A percentile compares a stretch with the other conserved stretches of the same genome.
Conservation (phyloP, 2,888 invertebrate species). For the Eurois occulta region DNA sequence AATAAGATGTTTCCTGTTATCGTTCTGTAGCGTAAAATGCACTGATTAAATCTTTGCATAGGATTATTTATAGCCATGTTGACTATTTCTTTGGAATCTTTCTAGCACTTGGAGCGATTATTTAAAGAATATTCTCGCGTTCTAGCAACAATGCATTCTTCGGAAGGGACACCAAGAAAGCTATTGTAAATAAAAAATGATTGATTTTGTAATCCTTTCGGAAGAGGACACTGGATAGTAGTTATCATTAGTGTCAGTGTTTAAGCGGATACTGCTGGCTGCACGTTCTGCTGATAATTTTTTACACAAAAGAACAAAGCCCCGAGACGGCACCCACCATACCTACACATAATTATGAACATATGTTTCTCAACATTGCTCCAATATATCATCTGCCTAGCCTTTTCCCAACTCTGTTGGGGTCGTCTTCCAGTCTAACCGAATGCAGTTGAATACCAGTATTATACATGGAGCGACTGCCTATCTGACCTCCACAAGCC, state of each 20-base stretch:
- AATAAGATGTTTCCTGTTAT: constrained; percentile 30
- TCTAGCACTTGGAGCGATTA: not conserved
- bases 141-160: not conserved
- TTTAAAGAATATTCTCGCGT: not conserved
- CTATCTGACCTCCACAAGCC: no score
- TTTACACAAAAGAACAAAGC: not conserved
- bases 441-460: no score
- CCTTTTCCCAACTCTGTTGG: no score
- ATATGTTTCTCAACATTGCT: not conserved
- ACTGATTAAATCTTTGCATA: constrained; percentile 12
- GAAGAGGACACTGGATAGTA: not conserved
- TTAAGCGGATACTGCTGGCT: constrained; percentile 23
- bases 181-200: not conserved
- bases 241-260: constrained; percentile 8
- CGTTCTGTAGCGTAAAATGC: constrained; percentile 16
- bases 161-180: not conserved
- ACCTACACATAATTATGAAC: not conserved
- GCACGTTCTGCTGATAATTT: not conserved
- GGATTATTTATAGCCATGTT: not conserved
- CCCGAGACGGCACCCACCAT: not conserved
- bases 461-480: no score
- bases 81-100: not conserved
- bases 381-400: no score
- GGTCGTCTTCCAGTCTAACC: no score
- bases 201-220: not conserved